Conservation (phyloP, 1,140 invertebrate species). For the Asobara japonica region DNA sequence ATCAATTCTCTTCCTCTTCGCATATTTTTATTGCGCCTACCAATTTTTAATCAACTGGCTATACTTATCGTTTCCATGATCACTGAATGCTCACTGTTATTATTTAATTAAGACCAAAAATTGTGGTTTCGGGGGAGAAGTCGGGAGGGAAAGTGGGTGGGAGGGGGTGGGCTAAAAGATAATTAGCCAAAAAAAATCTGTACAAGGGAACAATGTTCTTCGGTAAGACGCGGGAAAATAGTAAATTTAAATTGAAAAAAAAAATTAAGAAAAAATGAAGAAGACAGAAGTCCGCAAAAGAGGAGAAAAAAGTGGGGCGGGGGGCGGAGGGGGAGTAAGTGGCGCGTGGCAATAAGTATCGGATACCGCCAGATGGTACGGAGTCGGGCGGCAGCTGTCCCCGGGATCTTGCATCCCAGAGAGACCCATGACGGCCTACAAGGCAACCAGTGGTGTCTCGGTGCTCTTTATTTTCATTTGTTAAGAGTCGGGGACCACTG, state of each 20-base stretch:
- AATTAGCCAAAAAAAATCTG: background rate
- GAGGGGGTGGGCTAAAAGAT: background rate
- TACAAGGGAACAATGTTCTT: background rate
- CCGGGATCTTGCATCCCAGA: background rate
- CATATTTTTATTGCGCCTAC: background rate
- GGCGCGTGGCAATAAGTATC: constrained; percentile 42
- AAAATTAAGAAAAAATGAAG: background rate
- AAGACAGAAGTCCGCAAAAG: background rate
- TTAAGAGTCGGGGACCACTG: background rate
- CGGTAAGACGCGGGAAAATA: no score
- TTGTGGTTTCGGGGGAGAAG: background rate
- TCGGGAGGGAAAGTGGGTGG: background rate
- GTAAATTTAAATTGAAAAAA: background rate
- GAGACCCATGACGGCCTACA: constrained; percentile 11
- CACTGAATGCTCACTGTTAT: background rate
- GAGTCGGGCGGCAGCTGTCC: constrained; percentile 35
- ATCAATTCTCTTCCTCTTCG: background rate
- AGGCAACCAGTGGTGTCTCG: background rate
- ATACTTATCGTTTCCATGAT: background rate
- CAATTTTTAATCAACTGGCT: background rate
- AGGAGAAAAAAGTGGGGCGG: background rate
- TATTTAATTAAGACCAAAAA: background rate
- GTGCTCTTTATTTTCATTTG: background rate
- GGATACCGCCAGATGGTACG: constrained; percentile 41
- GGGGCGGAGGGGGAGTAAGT: constrained; percentile 42